Evolutionary conservation across 2,113 vertebrate genomes (phyloP).

Genomic region (Hippocampus guttulatus): DNA sequence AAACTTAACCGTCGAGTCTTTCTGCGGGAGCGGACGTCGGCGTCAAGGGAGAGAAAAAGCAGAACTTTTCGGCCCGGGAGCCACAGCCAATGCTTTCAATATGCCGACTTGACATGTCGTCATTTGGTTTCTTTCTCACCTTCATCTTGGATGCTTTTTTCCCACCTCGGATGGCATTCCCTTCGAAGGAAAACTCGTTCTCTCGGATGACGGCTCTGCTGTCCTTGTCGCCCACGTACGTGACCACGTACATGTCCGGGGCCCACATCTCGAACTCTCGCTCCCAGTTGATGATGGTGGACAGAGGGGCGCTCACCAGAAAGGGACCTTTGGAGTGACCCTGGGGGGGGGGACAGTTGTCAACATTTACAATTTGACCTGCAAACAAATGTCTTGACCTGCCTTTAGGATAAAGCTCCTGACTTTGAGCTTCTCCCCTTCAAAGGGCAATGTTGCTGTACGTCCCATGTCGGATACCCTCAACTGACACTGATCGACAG

Average conservation of each 20-base stretch:
- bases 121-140: conserved; percentile 60
- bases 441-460: conserved; percentile 47
- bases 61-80: not conserved
- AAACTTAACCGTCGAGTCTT: conserved; percentile 94
- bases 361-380: not conserved
- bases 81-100: not conserved
- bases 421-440: conserved; percentile 52
- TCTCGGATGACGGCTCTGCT: conserved; percentile 95
- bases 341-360: conserved; percentile 52
- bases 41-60: not conserved
- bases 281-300: conserved; percentile 98
- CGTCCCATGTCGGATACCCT: conserved; percentile 44
- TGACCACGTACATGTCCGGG: conserved; percentile 97
- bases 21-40: conserved; percentile 68
- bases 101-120: not conserved
- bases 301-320: conserved; percentile 92
- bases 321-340: conserved; percentile 98
- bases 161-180: conserved; percentile 91
- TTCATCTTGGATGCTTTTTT: conserved; percentile 97
- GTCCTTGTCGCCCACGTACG: conserved; percentile 93
- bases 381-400: conserved; percentile 26
- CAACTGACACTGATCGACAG: conserved; percentile 33
- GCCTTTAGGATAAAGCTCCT: conserved; percentile 55
- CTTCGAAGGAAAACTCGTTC: conserved; percentile 96
- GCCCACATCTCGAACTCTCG: conserved; percentile 99